Evolutionary conservation across 2,113 vertebrate species (phyloP).

Genomic region (Daphoenositta chrysoptera): DNA sequence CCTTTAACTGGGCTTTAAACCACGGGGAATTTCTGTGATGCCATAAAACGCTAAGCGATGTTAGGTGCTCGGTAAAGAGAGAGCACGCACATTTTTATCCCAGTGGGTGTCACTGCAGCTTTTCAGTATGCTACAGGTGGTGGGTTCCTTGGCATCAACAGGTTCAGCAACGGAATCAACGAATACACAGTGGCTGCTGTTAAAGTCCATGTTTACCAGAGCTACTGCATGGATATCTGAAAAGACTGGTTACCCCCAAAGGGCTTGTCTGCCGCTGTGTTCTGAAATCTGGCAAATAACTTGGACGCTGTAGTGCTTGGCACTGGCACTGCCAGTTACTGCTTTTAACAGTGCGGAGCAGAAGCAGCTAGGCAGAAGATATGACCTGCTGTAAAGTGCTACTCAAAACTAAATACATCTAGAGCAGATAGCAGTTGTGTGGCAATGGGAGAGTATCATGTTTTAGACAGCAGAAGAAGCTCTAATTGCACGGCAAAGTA

Average conservation of each 20-base stretch:
- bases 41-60: not conserved
- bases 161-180: not conserved
- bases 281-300: not conserved
- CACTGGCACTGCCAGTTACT: not conserved
- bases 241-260: not conserved
- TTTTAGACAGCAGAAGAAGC: not conserved
- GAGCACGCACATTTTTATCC: not conserved
- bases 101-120: not conserved
- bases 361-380: not conserved
- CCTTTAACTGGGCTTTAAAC: not conserved
- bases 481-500: not conserved
- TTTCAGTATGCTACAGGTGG: not conserved
- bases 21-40: not conserved
- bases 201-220: not conserved
- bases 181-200: not conserved
- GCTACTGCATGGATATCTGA: not conserved
- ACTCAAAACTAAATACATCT: not conserved
- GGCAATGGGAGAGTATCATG: not conserved
- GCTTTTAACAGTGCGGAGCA: not conserved
- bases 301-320: not conserved
- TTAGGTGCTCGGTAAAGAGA: not conserved
- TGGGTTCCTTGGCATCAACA: not conserved
- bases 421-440: not conserved
- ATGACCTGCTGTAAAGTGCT: not conserved
- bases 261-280: not conserved